These are phyloP conservation scores for Elysia chlorotica DNA, from an alignment of 1,140 invertebrate species.

Conservation along the genomic window DNA sequence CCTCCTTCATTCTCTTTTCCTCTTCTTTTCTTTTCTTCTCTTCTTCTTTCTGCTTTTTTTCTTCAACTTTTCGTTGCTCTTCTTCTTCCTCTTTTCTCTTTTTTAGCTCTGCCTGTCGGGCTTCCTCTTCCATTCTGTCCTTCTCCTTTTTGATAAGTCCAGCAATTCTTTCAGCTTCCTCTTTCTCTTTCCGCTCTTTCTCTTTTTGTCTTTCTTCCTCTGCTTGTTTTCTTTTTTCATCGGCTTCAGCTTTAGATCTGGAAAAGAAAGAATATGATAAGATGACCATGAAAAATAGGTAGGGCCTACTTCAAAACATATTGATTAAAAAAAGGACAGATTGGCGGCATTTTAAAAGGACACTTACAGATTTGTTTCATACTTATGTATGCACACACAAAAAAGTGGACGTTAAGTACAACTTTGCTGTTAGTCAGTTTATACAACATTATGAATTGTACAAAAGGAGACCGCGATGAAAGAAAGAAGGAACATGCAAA, in stretches of 20 bases:
- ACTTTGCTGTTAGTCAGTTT: too few species aligned
- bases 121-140: slow-evolving; percentile 22
- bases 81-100: slow-evolving; percentile 21
- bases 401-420: too few species aligned
- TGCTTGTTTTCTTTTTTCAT: not conserved
- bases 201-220: slow-evolving; percentile 18
- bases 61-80: slow-evolving; percentile 20
- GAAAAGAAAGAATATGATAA: not conserved
- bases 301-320: not conserved
- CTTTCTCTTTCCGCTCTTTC: slow-evolving; percentile 14
- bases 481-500: too few species aligned
- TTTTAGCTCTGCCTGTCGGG: slow-evolving; percentile 27
- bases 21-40: slow-evolving; percentile 22
- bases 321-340: not conserved
- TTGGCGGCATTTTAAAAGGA: too few species aligned
- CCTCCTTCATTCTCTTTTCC: slow-evolving; percentile 22
- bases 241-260: slow-evolving; percentile 21
- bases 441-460: too few species aligned
- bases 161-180: slow-evolving; percentile 19
- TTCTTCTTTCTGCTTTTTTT: slow-evolving; percentile 23
- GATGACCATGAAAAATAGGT: not conserved
- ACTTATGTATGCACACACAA: too few species aligned
- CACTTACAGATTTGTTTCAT: too few species aligned
- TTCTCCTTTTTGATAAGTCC: slow-evolving; percentile 19
- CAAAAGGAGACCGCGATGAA: too few species aligned